A percentile compares a stretch with the other conserved stretches of the same genome.
These are phyloP conservation scores for Psephotus haematonotus DNA, from an alignment of 2,113 vertebrate genomes.

Conservation along the genomic window DNA sequence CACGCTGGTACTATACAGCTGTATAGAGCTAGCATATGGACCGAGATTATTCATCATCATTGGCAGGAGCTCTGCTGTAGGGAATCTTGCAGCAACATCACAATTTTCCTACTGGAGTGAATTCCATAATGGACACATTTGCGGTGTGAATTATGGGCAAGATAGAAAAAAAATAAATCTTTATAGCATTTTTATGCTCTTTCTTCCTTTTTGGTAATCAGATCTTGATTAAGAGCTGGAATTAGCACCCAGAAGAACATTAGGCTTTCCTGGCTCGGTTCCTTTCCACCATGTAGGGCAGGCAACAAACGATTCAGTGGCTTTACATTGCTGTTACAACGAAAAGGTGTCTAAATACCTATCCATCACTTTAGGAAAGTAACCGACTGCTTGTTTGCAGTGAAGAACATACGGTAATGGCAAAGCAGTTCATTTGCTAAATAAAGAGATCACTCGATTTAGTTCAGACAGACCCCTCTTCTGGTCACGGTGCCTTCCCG, in stretches of 20 bases:
- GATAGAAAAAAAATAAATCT: slow-evolving; percentile 52
- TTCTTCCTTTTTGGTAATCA: slow-evolving; percentile 61
- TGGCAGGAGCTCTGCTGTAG: slow-evolving; percentile 30
- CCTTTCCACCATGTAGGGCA: neutral
- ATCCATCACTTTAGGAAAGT: neutral
- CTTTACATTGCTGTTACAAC: neutral
- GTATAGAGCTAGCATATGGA: slow-evolving; percentile 23
- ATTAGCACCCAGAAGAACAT: slow-evolving; percentile 60
- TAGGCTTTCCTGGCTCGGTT: slow-evolving; percentile 45
- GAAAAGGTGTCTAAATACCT: neutral
- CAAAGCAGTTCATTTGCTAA: neutral
- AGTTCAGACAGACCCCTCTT: neutral
- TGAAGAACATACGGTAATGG: neutral
- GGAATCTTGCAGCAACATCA: slow-evolving; percentile 39
- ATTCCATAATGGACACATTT: slow-evolving; percentile 46
- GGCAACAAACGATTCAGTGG: neutral
- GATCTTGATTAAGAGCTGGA: slow-evolving; percentile 64
- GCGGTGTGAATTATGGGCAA: slow-evolving; percentile 17
- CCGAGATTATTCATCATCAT: slow-evolving; percentile 20
- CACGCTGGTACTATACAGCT: neutral
- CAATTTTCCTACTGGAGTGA: slow-evolving; percentile 49
- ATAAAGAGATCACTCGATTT: neutral
- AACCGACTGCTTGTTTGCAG: neutral
- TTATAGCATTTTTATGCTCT: slow-evolving; percentile 61
- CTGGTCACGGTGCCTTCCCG: neutral